Percentiles rank a stretch among this genome's conserved stretches.
phyloP scores from a whole-genome alignment of 1,140 invertebrate genomes.

The Heliconius hewitsoni region DNA sequence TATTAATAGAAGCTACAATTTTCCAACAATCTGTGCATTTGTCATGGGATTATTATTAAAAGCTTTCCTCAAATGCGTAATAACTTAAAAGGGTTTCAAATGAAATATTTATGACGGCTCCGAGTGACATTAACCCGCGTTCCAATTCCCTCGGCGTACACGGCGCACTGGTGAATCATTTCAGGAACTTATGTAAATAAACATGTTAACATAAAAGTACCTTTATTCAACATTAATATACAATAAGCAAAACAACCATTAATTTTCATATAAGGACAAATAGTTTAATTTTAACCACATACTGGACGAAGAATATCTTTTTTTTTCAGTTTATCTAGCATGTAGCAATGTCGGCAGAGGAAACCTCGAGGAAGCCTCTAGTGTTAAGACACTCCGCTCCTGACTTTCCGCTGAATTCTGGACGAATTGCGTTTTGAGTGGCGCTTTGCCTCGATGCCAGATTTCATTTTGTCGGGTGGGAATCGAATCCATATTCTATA shows the following conservation, averaged over 20 bases:
- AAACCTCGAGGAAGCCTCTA: no score
- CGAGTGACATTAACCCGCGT: slow-evolving; percentile 60
- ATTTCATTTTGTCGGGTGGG: no score
- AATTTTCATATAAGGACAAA: neutral
- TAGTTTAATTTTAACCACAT: no score
- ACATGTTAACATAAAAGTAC: slow-evolving; percentile 9
- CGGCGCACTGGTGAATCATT: slow-evolving; percentile 30
- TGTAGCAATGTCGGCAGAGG: no score
- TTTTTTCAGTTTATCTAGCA: no score
- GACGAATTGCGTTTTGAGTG: no score
- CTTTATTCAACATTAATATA: neutral
- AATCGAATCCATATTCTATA: neutral
- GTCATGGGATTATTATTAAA: slow-evolving; percentile 24
- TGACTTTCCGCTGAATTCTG: no score
- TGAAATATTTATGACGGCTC: slow-evolving; percentile 67
- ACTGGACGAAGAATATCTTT: no score
- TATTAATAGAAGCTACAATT: slow-evolving; percentile 6
- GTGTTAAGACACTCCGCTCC: no score
- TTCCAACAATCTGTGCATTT: slow-evolving; percentile 21
- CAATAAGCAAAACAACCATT: neutral
- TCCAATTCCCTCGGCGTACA: slow-evolving; percentile 53
- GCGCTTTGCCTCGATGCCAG: no score
- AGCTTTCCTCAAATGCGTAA: slow-evolving; percentile 28
- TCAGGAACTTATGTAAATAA: slow-evolving; percentile 27
- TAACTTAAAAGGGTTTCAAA: slow-evolving; percentile 62